A percentile compares a stretch with the other conserved stretches of the same genome.
These are phyloP conservation scores for Apodemus sylvaticus DNA, from an alignment of 2,113 vertebrate genomes.

Conservation along the genomic window DNA sequence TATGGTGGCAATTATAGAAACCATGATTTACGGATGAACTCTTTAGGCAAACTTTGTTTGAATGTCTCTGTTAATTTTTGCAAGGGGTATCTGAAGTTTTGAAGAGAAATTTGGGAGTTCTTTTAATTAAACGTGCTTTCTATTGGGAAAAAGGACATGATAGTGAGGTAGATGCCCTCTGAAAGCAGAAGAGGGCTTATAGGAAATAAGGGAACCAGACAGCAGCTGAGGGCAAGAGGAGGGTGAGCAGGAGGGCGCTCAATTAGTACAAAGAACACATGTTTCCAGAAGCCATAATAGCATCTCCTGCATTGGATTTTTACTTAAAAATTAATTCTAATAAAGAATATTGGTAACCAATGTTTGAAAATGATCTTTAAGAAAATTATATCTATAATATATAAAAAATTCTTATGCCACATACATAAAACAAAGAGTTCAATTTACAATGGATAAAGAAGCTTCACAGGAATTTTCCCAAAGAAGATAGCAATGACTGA, in stretches of 20 bases:
- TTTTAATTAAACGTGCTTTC: not conserved
- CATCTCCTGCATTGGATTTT: not conserved
- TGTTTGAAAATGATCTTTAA: not conserved
- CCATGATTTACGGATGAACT: not conserved
- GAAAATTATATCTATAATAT: not conserved
- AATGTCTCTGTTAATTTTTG: conserved; percentile 36
- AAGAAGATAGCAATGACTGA: not conserved
- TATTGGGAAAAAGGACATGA: not conserved
- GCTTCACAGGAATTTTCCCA: not conserved
- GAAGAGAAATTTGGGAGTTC: not conserved
- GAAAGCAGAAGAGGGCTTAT: not conserved
- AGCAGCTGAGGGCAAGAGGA: too few species aligned
- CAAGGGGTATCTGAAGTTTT: not conserved
- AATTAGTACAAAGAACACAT: not conserved
- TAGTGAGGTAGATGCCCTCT: not conserved
- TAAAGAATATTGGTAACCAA: not conserved
- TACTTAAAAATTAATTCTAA: not conserved
- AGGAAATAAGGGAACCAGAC: not conserved
- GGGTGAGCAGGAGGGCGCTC: rapidly evolving
- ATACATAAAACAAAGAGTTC: not conserved
- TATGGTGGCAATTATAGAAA: not conserved
- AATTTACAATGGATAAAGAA: not conserved
- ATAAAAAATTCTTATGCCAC: not conserved
- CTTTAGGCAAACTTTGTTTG: conserved; percentile 18
- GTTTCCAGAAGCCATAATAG: not conserved